Conservation (phyloP, 2,888 invertebrate genomes). For the Phlogophora meticulosa region DNA sequence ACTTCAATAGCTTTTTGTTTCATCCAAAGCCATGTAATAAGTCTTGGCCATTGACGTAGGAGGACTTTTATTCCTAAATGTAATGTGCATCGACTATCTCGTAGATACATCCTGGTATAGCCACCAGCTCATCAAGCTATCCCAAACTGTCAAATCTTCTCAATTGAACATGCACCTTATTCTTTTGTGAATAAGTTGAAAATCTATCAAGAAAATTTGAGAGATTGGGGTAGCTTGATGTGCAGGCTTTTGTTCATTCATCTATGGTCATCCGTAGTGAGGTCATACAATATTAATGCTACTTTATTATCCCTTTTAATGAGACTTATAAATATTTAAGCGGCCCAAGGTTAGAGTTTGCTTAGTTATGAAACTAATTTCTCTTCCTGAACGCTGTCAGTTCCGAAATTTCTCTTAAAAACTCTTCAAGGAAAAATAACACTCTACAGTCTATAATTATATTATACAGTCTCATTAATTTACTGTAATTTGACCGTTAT, state of each 20-base stretch:
- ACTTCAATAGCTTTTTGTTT: too few species aligned
- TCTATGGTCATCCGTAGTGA: background rate
- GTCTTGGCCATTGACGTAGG: too few species aligned
- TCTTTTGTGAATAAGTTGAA: too few species aligned
- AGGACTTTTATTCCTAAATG: too few species aligned
- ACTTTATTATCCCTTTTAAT: slow-evolving; percentile 42
- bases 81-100: too few species aligned
- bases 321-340: slow-evolving; percentile 46
- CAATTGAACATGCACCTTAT: too few species aligned
- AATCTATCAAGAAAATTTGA: too few species aligned
- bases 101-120: too few species aligned
- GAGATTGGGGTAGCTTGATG: too few species aligned
- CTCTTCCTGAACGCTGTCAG: slow-evolving; percentile 23
- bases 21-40: too few species aligned
- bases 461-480: slow-evolving; percentile 55
- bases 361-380: slow-evolving; percentile 52
- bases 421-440: slow-evolving; percentile 38
- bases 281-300: slow-evolving; percentile 33
- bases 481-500: slow-evolving; percentile 49
- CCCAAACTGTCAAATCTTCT: too few species aligned
- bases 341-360: slow-evolving; percentile 13
- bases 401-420: slow-evolving; percentile 41
- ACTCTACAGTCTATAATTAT: slow-evolving; percentile 26
- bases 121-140: too few species aligned
- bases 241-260: slow-evolving; percentile 3